Percentiles rank a stretch among this genome's conserved stretches.
phyloP scores from a whole-genome alignment of 1,140 invertebrate genomes.

The Anagrus nilaparvatae region DNA sequence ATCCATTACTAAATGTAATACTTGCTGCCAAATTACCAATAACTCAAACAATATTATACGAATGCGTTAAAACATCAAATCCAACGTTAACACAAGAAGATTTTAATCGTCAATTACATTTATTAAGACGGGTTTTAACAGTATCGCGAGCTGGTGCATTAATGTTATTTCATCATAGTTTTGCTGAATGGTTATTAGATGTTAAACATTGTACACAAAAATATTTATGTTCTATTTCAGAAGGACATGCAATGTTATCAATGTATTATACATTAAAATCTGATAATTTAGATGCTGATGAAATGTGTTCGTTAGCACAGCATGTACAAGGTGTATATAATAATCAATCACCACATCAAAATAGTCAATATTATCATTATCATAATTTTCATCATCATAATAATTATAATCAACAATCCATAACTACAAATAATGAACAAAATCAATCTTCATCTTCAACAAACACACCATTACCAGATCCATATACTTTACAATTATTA shows the following conservation, averaged over 20 bases:
- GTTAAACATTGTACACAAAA: constrained; percentile 94
- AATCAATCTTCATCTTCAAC: neutral
- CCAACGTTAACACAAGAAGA: constrained; percentile 71
- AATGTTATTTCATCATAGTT: constrained; percentile 81
- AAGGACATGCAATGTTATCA: constrained; percentile 78
- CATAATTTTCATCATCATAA: constrained; percentile 24
- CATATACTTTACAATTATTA: constrained; percentile 52
- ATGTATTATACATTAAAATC: constrained; percentile 66
- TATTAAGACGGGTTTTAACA: constrained; percentile 63
- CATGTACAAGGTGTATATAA: constrained; percentile 35
- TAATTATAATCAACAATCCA: constrained; percentile 3
- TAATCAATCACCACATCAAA: constrained; percentile 4
- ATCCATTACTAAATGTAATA: constrained; percentile 76
- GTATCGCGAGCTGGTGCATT: constrained; percentile 55
- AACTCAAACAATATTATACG: constrained; percentile 67
- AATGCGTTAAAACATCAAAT: constrained; percentile 73
- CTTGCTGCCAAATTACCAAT: constrained; percentile 78
- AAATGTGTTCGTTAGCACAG: constrained; percentile 38
- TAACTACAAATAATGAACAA: too few relatives aligned
- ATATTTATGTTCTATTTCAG: constrained; percentile 76
- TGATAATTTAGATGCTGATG: constrained; percentile 40
- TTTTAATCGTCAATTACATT: constrained; percentile 69
- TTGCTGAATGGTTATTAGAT: constrained; percentile 88
- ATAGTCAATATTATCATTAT: constrained; percentile 1
- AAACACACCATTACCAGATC: constrained; percentile 38